Conservation (phyloP, 2,888 invertebrate species). For the Phalangium opilio region DNA sequence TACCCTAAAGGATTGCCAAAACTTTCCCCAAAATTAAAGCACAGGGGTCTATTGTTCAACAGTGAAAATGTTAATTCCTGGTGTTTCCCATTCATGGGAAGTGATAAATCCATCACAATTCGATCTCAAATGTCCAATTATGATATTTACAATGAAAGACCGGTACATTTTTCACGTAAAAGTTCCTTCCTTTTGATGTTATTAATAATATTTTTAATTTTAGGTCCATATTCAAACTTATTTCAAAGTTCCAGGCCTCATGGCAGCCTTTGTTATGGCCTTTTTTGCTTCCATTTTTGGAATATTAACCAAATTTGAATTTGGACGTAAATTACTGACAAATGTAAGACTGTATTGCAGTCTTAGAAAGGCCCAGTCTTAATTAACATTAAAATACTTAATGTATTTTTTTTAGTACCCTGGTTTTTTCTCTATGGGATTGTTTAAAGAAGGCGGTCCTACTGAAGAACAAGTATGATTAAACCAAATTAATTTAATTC, state of each 20-base stretch:
- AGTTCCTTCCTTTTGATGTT: not conserved
- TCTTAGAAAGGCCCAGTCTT: no score
- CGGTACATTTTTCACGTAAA: constrained; percentile 36
- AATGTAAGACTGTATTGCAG: constrained; percentile 33
- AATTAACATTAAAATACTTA: not conserved
- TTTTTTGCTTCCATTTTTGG: constrained; percentile 46
- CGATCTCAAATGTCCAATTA: constrained; percentile 63
- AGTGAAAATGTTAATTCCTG: constrained; percentile 32
- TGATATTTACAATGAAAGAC: constrained; percentile 49
- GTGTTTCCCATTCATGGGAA: constrained; percentile 62
- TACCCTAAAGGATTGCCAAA: constrained; percentile 11
- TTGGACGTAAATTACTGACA: constrained; percentile 47
- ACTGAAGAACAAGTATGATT: constrained; percentile 31
- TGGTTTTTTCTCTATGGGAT: constrained; percentile 52
- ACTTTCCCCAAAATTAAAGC: not conserved
- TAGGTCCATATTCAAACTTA: constrained; percentile 57
- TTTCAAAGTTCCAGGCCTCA: constrained; percentile 40
- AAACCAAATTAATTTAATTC: not conserved
- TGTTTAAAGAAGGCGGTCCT: constrained; percentile 45
- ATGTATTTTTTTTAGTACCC: constrained; percentile 40
- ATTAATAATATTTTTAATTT: not conserved
- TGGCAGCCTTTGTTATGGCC: constrained; percentile 36
- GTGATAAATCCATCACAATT: constrained; percentile 65
- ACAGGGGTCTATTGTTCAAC: constrained; percentile 8
- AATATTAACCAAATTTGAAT: constrained; percentile 43